A percentile compares a stretch with the other conserved stretches of the same genome.
phyloP scores from a whole-genome alignment of 2,888 invertebrate species.

The Hofmannophila pseudospretella region DNA sequence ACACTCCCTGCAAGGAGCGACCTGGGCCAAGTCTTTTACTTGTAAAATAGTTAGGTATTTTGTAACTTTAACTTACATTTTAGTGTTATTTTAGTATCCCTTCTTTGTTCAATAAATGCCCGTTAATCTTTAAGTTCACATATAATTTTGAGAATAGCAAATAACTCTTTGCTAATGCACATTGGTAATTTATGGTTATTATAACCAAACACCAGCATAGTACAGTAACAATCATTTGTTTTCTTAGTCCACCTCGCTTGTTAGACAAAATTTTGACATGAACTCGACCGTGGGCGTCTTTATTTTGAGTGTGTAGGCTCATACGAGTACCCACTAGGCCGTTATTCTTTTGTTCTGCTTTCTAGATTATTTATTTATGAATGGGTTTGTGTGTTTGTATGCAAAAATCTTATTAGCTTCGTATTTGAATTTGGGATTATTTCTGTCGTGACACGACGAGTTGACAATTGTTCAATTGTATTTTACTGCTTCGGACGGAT shows the following conservation, averaged over 20 bases:
- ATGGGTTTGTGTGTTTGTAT: conserved; percentile 40
- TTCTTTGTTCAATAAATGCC: too few relatives aligned
- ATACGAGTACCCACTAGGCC: conserved; percentile 45
- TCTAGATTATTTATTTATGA: conserved; percentile 39
- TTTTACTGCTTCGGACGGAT: conserved; percentile 11
- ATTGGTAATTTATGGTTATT: conserved; percentile 50
- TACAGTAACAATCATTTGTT: conserved; percentile 53
- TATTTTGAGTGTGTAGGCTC: conserved; percentile 43
- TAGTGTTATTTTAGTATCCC: too few relatives aligned
- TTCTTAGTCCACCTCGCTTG: conserved; percentile 47
- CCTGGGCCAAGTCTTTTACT: too few relatives aligned
- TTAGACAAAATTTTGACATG: conserved; percentile 56
- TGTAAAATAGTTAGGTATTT: too few relatives aligned
- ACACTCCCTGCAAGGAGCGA: too few relatives aligned
- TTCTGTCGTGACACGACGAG: conserved; percentile 18
- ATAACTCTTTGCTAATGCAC: conserved; percentile 14
- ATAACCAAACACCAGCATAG: conserved; percentile 43
- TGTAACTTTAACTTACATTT: too few relatives aligned
- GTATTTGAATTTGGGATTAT: conserved; percentile 26
- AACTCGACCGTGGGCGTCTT: conserved; percentile 44
- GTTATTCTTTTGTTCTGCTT: conserved; percentile 58
- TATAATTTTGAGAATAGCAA: conserved; percentile 8
- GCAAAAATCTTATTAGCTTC: conserved; percentile 47
- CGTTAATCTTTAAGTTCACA: conserved; percentile 10
- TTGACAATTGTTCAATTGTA: conserved; percentile 33